Percentiles rank a stretch among this genome's conserved stretches.
Evolutionary conservation across 2,113 vertebrate species (phyloP).

Genomic region (Poeciliopsis retropinna): DNA sequence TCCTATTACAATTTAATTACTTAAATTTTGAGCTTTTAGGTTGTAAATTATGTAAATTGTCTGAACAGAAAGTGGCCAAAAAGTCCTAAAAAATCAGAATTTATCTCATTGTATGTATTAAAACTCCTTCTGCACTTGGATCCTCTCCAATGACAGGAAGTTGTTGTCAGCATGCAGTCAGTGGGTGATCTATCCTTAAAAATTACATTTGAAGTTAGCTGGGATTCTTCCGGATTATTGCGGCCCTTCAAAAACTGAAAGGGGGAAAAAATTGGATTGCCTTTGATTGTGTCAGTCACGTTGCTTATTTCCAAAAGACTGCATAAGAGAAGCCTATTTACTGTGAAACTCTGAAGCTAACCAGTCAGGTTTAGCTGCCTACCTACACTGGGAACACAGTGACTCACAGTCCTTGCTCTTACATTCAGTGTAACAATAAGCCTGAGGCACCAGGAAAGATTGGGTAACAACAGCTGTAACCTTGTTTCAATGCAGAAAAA

Average conservation of each 20-base stretch:
- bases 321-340: constrained; percentile 52
- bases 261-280: constrained; percentile 4
- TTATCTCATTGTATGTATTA: background rate
- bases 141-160: background rate
- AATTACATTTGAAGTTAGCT: background rate
- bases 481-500: constrained; percentile 52
- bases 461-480: constrained; percentile 68
- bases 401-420: constrained; percentile 70
- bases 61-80: background rate
- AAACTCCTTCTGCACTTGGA: background rate
- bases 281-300: constrained; percentile 34
- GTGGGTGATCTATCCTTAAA: constrained; percentile 15
- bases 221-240: background rate
- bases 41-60: too few species aligned
- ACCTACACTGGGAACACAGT: constrained; percentile 73
- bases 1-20: too few species aligned
- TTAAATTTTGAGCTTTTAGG: background rate
- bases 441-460: constrained; percentile 61
- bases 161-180: constrained; percentile 2
- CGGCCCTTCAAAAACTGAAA: constrained; percentile 16
- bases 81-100: too few species aligned
- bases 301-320: constrained; percentile 39
- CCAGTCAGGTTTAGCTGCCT: constrained; percentile 76
- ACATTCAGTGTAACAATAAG: constrained; percentile 64
- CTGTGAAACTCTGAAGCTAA: constrained; percentile 65